Conservation (phyloP, 2,113 vertebrate species). For the Cochlearius cochlearius region DNA sequence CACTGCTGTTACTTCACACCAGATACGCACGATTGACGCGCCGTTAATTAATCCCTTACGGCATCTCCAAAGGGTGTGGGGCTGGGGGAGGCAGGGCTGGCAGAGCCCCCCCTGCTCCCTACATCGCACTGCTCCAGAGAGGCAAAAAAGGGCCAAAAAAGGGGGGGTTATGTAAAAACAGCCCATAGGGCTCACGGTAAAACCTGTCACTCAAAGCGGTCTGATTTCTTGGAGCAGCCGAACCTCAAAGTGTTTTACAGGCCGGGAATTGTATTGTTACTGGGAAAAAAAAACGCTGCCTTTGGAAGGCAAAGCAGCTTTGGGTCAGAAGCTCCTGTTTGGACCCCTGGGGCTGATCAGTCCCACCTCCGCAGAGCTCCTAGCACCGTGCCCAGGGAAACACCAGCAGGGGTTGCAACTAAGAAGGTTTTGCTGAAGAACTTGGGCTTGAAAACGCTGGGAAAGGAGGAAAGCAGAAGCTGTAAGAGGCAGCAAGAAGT, state of each 20-base stretch:
- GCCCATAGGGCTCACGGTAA: background rate
- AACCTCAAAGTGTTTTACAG: background rate
- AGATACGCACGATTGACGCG: accelerated
- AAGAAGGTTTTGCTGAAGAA: too few relatives aligned
- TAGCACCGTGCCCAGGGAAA: accelerated
- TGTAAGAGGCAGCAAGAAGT: background rate
- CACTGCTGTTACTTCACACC: background rate
- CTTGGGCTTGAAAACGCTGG: too few relatives aligned
- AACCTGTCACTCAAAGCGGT: background rate
- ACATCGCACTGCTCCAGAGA: too few relatives aligned
- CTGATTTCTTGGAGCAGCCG: background rate
- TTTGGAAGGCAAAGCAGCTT: background rate
- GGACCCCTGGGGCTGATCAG: background rate
- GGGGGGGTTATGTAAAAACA: background rate
- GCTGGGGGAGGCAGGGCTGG: background rate
- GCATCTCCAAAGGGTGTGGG: background rate
- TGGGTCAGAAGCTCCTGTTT: background rate
- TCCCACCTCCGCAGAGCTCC: background rate
- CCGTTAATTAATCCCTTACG: background rate
- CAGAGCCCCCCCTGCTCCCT: background rate
- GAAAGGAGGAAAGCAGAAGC: background rate
- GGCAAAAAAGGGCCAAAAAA: background rate
- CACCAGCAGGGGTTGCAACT: background rate
- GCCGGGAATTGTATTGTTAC: background rate
- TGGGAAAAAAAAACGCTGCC: background rate